phyloP scores from a whole-genome alignment of 2,797 vertebrate genomes.

The Scolopax bukidnonensis region DNA sequence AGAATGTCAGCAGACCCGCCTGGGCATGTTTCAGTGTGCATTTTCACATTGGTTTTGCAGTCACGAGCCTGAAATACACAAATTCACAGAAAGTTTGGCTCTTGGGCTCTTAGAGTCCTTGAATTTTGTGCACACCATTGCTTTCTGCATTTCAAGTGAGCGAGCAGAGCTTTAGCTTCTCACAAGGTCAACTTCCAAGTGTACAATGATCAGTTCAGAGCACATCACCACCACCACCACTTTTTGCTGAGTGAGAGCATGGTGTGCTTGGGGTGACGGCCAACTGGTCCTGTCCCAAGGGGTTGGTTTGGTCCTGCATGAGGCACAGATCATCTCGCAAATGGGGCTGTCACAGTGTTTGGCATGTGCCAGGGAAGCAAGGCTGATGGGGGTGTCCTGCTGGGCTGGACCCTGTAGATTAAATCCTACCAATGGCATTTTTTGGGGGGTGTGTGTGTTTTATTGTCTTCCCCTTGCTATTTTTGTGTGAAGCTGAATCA shows the following conservation, averaged over 20 bases:
- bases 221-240: no score
- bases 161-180: background rate
- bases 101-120: background rate
- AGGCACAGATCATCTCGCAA: background rate
- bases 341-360: background rate
- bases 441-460: background rate
- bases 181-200: accelerated
- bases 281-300: background rate
- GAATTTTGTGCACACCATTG: background rate
- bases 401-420: background rate
- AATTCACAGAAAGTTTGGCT: background rate
- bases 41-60: background rate
- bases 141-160: background rate
- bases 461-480: background rate
- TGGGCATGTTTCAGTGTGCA: background rate
- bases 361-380: background rate
- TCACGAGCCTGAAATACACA: background rate
- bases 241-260: background rate
- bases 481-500: background rate
- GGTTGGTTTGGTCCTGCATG: accelerated
- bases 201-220: background rate
- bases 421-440: background rate
- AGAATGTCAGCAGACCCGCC: background rate
- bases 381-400: background rate
- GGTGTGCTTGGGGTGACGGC: background rate